Conservation (phyloP, 2,797 vertebrate species). For the Clarias fuscus region DNA sequence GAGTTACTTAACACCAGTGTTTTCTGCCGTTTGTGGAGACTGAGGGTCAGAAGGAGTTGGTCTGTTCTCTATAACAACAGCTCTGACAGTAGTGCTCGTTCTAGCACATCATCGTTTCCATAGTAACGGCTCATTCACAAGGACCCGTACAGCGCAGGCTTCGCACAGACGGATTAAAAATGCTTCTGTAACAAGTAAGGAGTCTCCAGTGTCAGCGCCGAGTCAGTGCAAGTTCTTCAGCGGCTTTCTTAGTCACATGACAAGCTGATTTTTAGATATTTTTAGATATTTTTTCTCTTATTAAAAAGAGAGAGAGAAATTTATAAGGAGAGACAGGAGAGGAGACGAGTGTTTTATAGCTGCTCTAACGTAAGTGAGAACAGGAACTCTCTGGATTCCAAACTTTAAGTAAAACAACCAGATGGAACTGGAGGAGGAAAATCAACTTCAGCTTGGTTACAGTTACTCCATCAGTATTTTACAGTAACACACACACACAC, state of each 20-base stretch:
- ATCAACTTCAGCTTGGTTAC: background rate
- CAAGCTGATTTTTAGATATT: background rate
- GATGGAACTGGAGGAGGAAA: background rate
- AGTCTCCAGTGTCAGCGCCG: too few relatives aligned
- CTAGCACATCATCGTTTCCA: too few relatives aligned
- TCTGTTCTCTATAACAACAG: too few relatives aligned
- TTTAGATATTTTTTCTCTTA: too few relatives aligned
- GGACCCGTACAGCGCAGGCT: too few relatives aligned
- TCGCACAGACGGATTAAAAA: too few relatives aligned
- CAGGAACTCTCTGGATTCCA: background rate
- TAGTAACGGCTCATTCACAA: too few relatives aligned
- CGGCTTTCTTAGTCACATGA: too few relatives aligned
- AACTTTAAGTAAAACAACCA: background rate
- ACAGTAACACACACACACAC: background rate
- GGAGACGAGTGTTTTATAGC: background rate
- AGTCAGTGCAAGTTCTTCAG: too few relatives aligned
- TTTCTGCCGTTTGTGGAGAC: background rate
- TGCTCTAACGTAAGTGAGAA: background rate
- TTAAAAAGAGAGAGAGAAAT: background rate
- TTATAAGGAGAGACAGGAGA: background rate
- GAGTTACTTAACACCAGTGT: background rate
- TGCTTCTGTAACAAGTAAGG: too few relatives aligned
- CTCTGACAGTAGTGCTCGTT: too few relatives aligned
- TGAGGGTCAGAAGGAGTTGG: too few relatives aligned
- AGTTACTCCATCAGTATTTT: background rate